Base-by-base conservation (phyloP, 2,888 invertebrate species). In the Drosophila peninsularis region DNA sequence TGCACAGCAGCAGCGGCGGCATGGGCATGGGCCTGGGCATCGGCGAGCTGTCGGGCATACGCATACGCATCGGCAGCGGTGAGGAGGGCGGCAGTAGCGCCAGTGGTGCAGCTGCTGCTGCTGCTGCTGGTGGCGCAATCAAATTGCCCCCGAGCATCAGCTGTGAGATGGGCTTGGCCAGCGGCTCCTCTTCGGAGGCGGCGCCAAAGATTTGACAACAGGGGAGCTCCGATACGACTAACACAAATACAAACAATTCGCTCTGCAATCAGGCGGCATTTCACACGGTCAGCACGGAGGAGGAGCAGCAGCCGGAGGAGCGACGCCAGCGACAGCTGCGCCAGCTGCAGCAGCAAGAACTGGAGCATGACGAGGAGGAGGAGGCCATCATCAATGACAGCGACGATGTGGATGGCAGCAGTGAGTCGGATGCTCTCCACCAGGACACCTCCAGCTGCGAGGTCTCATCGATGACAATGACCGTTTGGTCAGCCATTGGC, bases 141-240 rank as follows among this genome's bases (percentile, higher is more conserved):
- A 54, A 70, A 24, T 56, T 80, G 50, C 79, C 91, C 44, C 85
- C 90, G 19, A 90, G 90, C 54, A 54, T 87, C 2, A 91, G 89
- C 80, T 88, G 88, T 39, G 91, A 92, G 34, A 75, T 91, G 78
- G 91, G 88, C 34, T 47, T 91, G 81, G 89, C 88, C 66, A 90
- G 90, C 56, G 89, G 80, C 58, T 89, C 90, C 2, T 89, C 90
- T 5, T 89, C 88, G 58, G 90, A 90, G 64, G 89, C 90, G 57
- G 87, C 83, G 62, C 89, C 90, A 76, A 92, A 91, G 77, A 92
- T 92, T 90, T 92, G 92, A 92, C 92, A 92, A 89, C 91, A 90
- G 90, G 92, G 90, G 87, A 91, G 90, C 86, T 86, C 88, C 76
- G 91, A 91, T 61, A 67, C 78, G 52, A 75, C 71, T 5, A 78